These are phyloP conservation scores for Watsonalla cultraria DNA, from an alignment of 2,888 invertebrate genomes.

Conservation along the genomic window DNA sequence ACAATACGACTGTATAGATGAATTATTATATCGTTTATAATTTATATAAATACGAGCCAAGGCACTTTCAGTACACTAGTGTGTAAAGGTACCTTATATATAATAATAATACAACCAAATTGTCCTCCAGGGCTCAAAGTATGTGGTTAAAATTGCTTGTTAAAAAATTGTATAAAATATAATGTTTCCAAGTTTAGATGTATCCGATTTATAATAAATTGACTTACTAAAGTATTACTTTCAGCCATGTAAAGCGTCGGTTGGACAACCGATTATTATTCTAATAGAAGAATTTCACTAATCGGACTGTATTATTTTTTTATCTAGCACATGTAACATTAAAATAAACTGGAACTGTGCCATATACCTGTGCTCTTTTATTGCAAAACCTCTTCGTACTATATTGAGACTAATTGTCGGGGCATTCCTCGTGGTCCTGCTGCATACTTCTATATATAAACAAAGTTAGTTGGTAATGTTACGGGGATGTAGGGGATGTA, in stretches of 20 bases:
- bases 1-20: slow-evolving; percentile 61
- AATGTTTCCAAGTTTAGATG: slow-evolving; percentile 60
- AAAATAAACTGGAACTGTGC: slow-evolving; percentile 78
- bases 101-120: slow-evolving; percentile 23
- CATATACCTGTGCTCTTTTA: slow-evolving; percentile 53
- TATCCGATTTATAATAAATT: slow-evolving; percentile 41
- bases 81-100: slow-evolving; percentile 49
- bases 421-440: too few species aligned
- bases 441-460: too few species aligned
- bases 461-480: too few species aligned
- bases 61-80: slow-evolving; percentile 54
- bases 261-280: slow-evolving; percentile 16
- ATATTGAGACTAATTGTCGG: too few species aligned
- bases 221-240: slow-evolving; percentile 34
- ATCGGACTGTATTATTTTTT: slow-evolving; percentile 78
- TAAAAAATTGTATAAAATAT: slow-evolving; percentile 60
- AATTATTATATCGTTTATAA: slow-evolving; percentile 63
- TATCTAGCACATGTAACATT: slow-evolving; percentile 75
- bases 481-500: too few species aligned
- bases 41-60: slow-evolving; percentile 44
- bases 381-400: slow-evolving; percentile 7
- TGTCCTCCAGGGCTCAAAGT: slow-evolving; percentile 40
- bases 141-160: slow-evolving; percentile 61
- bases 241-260: slow-evolving; percentile 18
- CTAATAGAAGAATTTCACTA: slow-evolving; percentile 62